These are phyloP conservation scores for Neotoxoptera formosana DNA, from an alignment of 1,140 invertebrate species.

Conservation along the genomic window DNA sequence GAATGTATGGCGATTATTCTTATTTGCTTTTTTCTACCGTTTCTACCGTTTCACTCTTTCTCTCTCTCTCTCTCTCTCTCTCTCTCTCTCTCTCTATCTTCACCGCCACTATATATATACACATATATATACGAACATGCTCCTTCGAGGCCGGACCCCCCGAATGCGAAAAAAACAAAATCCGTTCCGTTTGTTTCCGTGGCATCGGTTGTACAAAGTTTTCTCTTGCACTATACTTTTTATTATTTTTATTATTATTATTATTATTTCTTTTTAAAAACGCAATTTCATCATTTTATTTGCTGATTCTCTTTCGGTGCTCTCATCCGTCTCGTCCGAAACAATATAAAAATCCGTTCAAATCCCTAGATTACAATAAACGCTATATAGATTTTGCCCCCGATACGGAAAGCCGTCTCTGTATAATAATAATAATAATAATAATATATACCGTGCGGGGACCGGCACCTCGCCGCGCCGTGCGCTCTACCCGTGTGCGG, in stretches of 20 bases:
- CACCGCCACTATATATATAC: not conserved
- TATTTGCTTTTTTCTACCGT: conserved; percentile 30
- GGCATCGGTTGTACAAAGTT: conserved; percentile 27
- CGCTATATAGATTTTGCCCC: conserved; percentile 31
- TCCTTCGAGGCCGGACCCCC: not conserved
- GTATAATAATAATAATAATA: not conserved
- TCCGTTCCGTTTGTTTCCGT: conserved; percentile 51
- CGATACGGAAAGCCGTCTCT: not conserved
- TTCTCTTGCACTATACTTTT: conserved; percentile 33
- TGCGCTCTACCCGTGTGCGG: not conserved
- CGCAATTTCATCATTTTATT: conserved; percentile 57
- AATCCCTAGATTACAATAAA: conserved; percentile 52
- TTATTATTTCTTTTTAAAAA: conserved; percentile 55
- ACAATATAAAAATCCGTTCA: conserved; percentile 51
- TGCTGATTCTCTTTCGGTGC: conserved; percentile 24
- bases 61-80: not conserved
- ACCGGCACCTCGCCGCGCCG: not conserved
- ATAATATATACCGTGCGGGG: not conserved
- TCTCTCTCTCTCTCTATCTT: not conserved
- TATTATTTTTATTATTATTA: conserved; percentile 46
- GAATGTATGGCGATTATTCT: conserved; percentile 55
- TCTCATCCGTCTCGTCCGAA: conserved; percentile 38
- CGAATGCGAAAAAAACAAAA: conserved; percentile 27
- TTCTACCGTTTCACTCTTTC: not conserved
- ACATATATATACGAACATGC: not conserved